Percentiles rank a stretch among this genome's conserved stretches.
phyloP scores from a whole-genome alignment of 2,113 vertebrate genomes.

The Hiodon tergisus region DNA sequence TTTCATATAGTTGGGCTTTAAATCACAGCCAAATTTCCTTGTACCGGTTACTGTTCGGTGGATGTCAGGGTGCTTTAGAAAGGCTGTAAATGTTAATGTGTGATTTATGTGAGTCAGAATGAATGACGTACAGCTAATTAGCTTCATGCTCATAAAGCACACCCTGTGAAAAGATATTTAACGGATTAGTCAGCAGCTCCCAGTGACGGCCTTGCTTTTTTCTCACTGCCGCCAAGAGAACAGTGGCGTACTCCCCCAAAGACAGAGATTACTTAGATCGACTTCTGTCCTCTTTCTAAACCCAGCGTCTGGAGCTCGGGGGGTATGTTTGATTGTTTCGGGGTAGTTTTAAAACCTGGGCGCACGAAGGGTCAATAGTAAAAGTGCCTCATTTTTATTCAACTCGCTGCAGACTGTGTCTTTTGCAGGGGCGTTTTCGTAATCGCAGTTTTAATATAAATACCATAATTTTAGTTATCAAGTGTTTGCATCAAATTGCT shows the following conservation, averaged over 20 bases:
- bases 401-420: too few species aligned
- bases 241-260: neutral
- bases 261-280: constrained; percentile 16
- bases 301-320: neutral
- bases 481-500: too few species aligned
- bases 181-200: constrained; percentile 30
- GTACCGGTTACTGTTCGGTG: constrained; percentile 31
- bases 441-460: too few species aligned
- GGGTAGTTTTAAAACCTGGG: too few species aligned
- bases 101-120: constrained; percentile 44
- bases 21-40: constrained; percentile 45
- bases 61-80: constrained; percentile 24
- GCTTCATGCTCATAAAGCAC: constrained; percentile 20
- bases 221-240: constrained; percentile 17
- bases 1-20: constrained; percentile 41
- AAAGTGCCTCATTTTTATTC: too few species aligned
- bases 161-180: constrained; percentile 28
- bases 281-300: constrained; percentile 4
- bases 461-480: too few species aligned
- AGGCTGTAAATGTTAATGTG: constrained; percentile 20
- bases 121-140: constrained; percentile 34
- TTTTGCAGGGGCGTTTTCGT: too few species aligned
- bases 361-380: too few species aligned
- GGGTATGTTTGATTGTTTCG: neutral
- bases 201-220: constrained; percentile 3